A percentile compares a stretch with the other conserved stretches of the same genome.
Evolutionary conservation across 2,113 vertebrate genomes (phyloP).

Genomic region (Lophura nycthemera): DNA sequence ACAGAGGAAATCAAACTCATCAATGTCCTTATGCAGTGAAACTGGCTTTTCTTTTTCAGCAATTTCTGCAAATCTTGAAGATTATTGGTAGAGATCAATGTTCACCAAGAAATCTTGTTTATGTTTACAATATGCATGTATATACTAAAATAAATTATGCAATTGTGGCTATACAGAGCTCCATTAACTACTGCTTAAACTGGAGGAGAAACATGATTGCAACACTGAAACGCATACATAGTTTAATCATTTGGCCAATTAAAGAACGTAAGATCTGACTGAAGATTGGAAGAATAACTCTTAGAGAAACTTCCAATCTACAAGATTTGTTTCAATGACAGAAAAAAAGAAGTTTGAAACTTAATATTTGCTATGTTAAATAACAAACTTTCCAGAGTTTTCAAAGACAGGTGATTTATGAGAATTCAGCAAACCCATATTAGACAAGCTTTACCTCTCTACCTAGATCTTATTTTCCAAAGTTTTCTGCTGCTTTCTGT

Average conservation of each 20-base stretch:
- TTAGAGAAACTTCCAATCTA: background rate
- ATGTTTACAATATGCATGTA: background rate
- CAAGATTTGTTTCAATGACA: background rate
- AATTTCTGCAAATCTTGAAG: background rate
- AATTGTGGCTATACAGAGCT: background rate
- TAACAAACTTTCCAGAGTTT: background rate
- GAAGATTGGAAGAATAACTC: background rate
- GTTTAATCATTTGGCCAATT: background rate
- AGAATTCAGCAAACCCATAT: background rate
- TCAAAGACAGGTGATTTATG: background rate
- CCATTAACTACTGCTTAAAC: background rate
- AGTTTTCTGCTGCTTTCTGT: background rate
- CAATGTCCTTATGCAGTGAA: background rate
- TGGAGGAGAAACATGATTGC: background rate
- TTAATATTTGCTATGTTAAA: background rate
- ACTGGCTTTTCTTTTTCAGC: conserved; percentile 6
- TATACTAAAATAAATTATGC: too few relatives aligned
- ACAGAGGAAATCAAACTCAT: conserved; percentile 19
- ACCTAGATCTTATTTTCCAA: background rate
- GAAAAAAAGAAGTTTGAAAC: background rate
- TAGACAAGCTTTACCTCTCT: background rate
- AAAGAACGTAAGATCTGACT: background rate
- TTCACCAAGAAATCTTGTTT: background rate
- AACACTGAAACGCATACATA: background rate
- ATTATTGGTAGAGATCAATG: background rate